phyloP scores from a whole-genome alignment of 64 coral and sea anemone genomes.

The Montipora cactus region DNA sequence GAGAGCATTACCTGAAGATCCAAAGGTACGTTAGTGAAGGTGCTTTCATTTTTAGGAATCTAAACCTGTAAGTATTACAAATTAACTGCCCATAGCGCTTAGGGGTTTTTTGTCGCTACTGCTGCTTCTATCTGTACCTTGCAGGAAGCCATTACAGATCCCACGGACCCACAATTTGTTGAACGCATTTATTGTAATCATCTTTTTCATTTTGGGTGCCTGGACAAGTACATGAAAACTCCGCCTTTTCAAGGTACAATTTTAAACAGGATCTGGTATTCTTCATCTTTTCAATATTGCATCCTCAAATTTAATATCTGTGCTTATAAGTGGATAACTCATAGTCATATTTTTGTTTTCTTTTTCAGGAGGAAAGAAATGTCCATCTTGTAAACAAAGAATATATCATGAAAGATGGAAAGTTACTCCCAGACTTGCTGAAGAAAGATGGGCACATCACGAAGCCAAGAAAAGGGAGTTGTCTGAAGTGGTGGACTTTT shows the following conservation, averaged over 20 bases:
- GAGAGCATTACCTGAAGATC: constrained; percentile 77
- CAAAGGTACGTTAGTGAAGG: constrained; percentile 66
- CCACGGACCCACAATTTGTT: constrained; percentile 70
- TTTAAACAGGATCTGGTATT: not conserved
- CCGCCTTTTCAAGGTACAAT: constrained; percentile 93
- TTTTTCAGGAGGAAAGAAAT: constrained; percentile 92
- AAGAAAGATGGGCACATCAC: constrained; percentile 96
- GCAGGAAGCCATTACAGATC: constrained; percentile 79
- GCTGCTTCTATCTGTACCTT: not conserved
- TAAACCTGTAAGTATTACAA: no score
- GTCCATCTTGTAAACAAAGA: constrained; percentile 77
- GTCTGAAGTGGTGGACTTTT: constrained; percentile 93
- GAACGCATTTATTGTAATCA: constrained; percentile 95
- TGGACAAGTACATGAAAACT: constrained; percentile 99
- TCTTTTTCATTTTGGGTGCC: constrained; percentile 88
- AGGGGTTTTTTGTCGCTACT: no score
- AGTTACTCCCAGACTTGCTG: constrained; percentile 86
- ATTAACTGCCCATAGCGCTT: no score
- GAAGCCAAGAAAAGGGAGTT: constrained; percentile 95
- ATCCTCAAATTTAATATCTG: no score
- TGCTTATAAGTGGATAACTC: no score
- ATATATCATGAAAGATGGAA: constrained; percentile 98
- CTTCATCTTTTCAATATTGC: not conserved
- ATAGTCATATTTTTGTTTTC: not conserved
- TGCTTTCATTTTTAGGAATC: no score